Base-by-base conservation (phyloP, 2,113 vertebrate species). In the Osmerus eperlanus region DNA sequence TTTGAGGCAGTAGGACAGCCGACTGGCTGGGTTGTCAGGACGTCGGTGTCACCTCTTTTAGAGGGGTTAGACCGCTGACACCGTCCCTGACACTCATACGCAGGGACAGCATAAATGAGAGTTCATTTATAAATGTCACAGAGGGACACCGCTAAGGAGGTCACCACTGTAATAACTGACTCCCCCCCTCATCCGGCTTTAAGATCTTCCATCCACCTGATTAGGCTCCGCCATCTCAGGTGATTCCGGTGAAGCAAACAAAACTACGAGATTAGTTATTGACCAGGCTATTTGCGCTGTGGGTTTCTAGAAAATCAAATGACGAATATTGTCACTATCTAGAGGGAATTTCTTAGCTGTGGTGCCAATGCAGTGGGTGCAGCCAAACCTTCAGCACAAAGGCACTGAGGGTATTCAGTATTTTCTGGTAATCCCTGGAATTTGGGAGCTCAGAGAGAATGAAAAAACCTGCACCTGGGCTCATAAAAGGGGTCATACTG, bases 351-450 rank as follows among this genome's bases (percentile, higher is more conserved):
- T 11, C 41, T 47, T 47, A 5, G 9, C 41, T 47, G 41, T 47
- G 41, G 8, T 12, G 41, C 7, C 5, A 9, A 47, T 47, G 32
- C 32, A 7, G 32, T 4, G 4, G 32, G 4, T 36, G 7, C 41
- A 47, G 9, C 41, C 1, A 47, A 47, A 47, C 7, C 5, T 9
- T 47, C 7, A 47, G 9, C 41, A 47, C 41, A 47, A 47, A 47
- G 9, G 41, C 41, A 47, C 32, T 36, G 41, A 47, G 55, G 58
- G 72, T 67, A 18, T 25, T 69, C 32, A 72, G 71, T 78, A 71
- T 67, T 73, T 78, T 69, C 60, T 67, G 71, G 23, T 56, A 72
- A 81, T n/a, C 78, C 76, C 56, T 58, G 64, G 23, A 78, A 80
- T 68, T 80, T 72, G 68, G 78, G 61, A 72, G 69, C 61, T 67